Evolutionary conservation across 2,113 vertebrate genomes (phyloP).

Genomic region (Epinephelus cyanopodus): DNA sequence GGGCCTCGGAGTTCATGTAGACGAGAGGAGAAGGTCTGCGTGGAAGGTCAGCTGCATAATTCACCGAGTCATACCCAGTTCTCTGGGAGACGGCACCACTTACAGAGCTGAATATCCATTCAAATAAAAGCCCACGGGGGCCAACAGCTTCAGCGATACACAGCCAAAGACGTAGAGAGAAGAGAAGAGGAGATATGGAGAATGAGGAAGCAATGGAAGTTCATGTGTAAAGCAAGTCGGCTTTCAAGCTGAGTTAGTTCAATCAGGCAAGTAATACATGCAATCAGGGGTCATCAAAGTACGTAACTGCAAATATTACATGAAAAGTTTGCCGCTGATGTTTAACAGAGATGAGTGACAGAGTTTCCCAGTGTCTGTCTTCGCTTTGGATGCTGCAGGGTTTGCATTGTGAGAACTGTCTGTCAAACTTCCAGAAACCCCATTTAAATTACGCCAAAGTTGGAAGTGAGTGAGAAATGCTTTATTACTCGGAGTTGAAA

Average conservation of each 20-base stretch:
- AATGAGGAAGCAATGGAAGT: constrained; percentile 13
- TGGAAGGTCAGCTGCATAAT: constrained; percentile 55
- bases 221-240: not conserved
- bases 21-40: constrained; percentile 34
- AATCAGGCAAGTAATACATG: constrained; percentile 36
- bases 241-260: constrained; percentile 39
- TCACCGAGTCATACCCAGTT: constrained; percentile 34
- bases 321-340: constrained; percentile 41
- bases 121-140: constrained; percentile 50
- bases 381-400: constrained; percentile 30
- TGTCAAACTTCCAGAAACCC: constrained; percentile 54
- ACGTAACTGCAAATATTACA: constrained; percentile 45
- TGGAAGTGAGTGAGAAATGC: constrained; percentile 51
- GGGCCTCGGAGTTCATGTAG: constrained; percentile 37
- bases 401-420: constrained; percentile 47
- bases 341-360: constrained; percentile 21
- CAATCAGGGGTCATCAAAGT: constrained; percentile 38
- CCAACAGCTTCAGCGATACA: not conserved
- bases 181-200: not conserved
- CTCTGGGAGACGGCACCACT: constrained; percentile 36
- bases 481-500: constrained; percentile 57
- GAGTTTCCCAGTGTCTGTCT: constrained; percentile 22
- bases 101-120: constrained; percentile 51
- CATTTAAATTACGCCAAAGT: constrained; percentile 52
- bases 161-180: not conserved